Conservation (phyloP, 2,888 invertebrate species). For the Eupithecia insigniata region DNA sequence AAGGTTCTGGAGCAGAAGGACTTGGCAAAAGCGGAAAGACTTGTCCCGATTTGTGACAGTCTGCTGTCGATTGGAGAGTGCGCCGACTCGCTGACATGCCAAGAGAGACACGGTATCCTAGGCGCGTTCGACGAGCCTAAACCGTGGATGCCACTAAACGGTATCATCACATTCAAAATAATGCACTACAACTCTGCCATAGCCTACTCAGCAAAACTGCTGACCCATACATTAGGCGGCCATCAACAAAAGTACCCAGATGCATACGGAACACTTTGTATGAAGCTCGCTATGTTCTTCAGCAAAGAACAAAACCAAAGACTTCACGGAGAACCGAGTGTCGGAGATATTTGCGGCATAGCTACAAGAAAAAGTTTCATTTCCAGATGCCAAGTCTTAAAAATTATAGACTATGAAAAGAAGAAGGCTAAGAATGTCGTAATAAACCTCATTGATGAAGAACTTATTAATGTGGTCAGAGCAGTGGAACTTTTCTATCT, state of each 20-base stretch:
- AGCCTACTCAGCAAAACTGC: slow-evolving; percentile 84
- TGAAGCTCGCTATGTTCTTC: slow-evolving; percentile 72
- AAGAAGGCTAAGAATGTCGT: slow-evolving; percentile 65
- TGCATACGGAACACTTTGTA: slow-evolving; percentile 61
- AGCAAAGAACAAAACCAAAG: slow-evolving; percentile 65
- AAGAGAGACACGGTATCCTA: slow-evolving; percentile 85
- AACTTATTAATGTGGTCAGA: slow-evolving; percentile 69
- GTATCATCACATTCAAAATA: slow-evolving; percentile 84
- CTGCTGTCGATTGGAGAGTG: slow-evolving; percentile 88
- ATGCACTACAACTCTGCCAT: slow-evolving; percentile 84
- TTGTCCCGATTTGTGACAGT: slow-evolving; percentile 83
- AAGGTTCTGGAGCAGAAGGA: slow-evolving; percentile 70
- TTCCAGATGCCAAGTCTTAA: slow-evolving; percentile 83
- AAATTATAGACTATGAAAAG: slow-evolving; percentile 64
- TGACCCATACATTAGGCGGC: slow-evolving; percentile 53
- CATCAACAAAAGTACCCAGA: slow-evolving; percentile 61
- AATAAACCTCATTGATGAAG: slow-evolving; percentile 86
- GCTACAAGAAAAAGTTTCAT: slow-evolving; percentile 74
- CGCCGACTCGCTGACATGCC: slow-evolving; percentile 80
- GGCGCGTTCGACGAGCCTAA: slow-evolving; percentile 80
- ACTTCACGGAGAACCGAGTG: slow-evolving; percentile 68
- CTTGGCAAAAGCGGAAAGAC: slow-evolving; percentile 66
- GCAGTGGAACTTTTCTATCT: slow-evolving; percentile 76
- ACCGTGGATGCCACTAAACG: slow-evolving; percentile 80
- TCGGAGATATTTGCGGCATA: slow-evolving; percentile 85